Base-by-base conservation (phyloP, 2,113 vertebrate species). In the Anarrhichthys ocellatus region DNA sequence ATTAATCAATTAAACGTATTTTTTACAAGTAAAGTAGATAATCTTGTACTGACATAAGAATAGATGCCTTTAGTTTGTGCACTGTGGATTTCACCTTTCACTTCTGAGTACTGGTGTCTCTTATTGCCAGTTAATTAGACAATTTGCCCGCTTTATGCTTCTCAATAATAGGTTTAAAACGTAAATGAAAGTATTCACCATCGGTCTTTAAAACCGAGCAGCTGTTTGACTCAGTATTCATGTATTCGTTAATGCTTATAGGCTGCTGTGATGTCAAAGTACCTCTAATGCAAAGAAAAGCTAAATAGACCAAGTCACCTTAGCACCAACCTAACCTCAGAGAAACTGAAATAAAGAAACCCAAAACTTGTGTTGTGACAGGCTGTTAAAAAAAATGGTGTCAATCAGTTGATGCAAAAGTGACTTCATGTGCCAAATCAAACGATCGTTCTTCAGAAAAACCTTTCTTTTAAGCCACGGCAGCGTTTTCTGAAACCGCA, bases 341-440 rank as follows among this genome's bases (percentile, higher is more conserved):
- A 72, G 22, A 38, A 10, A 22, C 2, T 46, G 44, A n/a, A 24
- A 46, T 32, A 24, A 59, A 78, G 58, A 80, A 69, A 48, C 8
- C 4, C 2, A 5, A 36, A 59, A 59, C 58, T 22, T 76, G 6
- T 48, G 32, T 27, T 22, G 17, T 84, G 81, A 73, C 81, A 69
- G 48, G 59, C 14, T 54, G 56, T 24, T 29, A 34, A 71, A 76
- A 66, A 78, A 50, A 29, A n/a, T 34, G 42, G n/a, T 58, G 80
- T 89, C 78, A 81, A 74, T 81, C 84, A 79, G 27, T 1, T 46
- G 50, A 75, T 59, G 79, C 36, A 44, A 66, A 85, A 81, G 74
- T 81, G 75, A 79, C 78, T 76, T 79, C 61, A 65, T 72, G 61
- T 75, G 74, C 54, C 74, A 81, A 84, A 89, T 72, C 61, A 82